Evolutionary conservation across 35 echinoderm and acorn worm species (phyloP).

Genomic region (Acanthaster planci): DNA sequence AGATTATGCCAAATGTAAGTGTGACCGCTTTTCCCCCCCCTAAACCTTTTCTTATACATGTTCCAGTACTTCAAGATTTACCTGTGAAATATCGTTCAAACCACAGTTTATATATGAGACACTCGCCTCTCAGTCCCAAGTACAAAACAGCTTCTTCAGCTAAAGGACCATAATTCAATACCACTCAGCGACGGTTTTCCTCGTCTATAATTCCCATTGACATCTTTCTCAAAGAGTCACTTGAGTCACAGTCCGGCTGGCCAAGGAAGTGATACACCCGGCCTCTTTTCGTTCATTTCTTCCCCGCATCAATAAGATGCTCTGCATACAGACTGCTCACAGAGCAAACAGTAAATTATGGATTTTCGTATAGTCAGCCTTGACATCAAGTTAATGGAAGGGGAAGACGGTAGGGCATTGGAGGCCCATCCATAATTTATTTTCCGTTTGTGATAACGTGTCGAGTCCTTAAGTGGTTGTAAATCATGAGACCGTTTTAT

Average conservation of each 20-base stretch:
- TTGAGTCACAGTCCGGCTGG: not conserved
- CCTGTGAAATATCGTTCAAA: no score
- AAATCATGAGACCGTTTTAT: not conserved
- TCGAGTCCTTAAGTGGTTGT: not conserved
- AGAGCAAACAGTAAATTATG: conserved; percentile 1
- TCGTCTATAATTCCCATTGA: not conserved
- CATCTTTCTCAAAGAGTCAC: not conserved
- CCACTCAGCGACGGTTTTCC: no score
- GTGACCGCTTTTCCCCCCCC: conserved; percentile 7
- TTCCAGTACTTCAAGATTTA: no score
- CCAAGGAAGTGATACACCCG: no score
- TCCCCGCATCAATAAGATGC: not conserved
- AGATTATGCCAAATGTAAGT: conserved; percentile 90
- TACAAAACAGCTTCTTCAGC: no score
- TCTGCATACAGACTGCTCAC: not conserved
- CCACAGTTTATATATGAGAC: no score
- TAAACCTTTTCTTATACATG: no score
- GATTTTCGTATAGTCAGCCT: not conserved
- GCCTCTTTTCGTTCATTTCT: no score
- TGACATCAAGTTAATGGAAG: not conserved
- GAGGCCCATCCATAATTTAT: not conserved
- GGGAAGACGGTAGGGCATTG: not conserved
- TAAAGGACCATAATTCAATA: no score
- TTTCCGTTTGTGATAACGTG: not conserved
- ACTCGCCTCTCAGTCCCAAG: no score